Base-by-base conservation (phyloP, 2,888 invertebrate species). In the Caenorhabditis parvicauda region DNA sequence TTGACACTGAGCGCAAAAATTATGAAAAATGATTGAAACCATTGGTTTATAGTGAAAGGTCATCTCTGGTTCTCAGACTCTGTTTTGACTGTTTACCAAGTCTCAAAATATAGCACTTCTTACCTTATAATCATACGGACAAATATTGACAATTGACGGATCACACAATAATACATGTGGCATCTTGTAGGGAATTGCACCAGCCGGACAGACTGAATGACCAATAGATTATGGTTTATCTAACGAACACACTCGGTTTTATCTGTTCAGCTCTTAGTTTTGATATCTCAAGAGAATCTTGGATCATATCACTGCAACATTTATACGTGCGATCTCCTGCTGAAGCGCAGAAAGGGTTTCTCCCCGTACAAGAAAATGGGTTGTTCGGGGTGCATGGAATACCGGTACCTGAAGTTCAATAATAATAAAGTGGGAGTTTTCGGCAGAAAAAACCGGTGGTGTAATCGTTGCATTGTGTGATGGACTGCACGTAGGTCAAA, bases 101-200 rank as follows among this genome's bases (percentile, higher is more conserved):
- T n/a, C n/a, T n/a, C 32, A 53, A 45, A 38, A 29, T 24, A 53
- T 45, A 45, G 47, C 46, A 47, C 41, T 46, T 19, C 38, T 12
- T 46, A 65, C 68, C 46, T 70, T 74, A 47, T 70, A 72, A 39
- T 70, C 70, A 39, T 64, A 65, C 7, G 74, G 74, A 44, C 74
- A 74, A 41, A 74, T 69, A 45, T 74, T 74, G 42, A 74, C 74
- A 53, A 74, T 74, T 9, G 68, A 54, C 25, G 74, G 74, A 52
- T 72, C 74, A 45, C 74, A 74, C 9, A 72, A 47, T 56, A 72
- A 63, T 24, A 71, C 70, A 22, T 70, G 65, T 3, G 74, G 74
- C 53, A 72, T 69, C 57, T 64, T 65, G 49, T 67, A 72, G 21
- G 74, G 62, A 37, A 72, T 70, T 4, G 74, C 74, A 25, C 74